These are phyloP conservation scores for Fulmarus glacialis DNA, from an alignment of 2,113 vertebrate genomes.

Conservation along the genomic window DNA sequence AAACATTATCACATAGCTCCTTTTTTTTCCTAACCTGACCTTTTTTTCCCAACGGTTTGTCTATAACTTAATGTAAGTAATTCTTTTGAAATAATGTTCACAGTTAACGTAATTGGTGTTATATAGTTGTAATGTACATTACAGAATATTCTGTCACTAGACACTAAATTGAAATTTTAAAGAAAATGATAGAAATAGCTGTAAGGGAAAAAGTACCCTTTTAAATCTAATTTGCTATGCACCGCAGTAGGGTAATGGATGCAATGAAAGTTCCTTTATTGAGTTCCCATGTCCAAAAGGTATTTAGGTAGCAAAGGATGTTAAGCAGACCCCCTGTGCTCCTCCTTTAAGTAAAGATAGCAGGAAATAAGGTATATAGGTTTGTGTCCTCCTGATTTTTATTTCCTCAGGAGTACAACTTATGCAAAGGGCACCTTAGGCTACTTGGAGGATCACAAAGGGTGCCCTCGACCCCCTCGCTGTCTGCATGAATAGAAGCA, in stretches of 20 bases:
- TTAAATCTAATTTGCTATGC: conserved; percentile 99
- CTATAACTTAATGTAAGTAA: conserved; percentile 85
- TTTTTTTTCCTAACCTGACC: conserved; percentile 62
- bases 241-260: conserved; percentile 92
- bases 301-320: conserved; percentile 86
- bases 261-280: conserved; percentile 86
- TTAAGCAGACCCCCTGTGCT: conserved; percentile 80
- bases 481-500: conserved; percentile 75
- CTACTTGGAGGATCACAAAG: conserved; percentile 81
- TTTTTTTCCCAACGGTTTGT: conserved; percentile 77
- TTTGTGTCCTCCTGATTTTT: conserved; percentile 80
- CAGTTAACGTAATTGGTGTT: conserved; percentile 87
- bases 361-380: conserved; percentile 83
- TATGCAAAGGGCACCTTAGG: conserved; percentile 84
- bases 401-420: conserved; percentile 80
- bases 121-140: conserved; percentile 87
- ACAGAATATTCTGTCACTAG: conserved; percentile 87
- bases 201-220: conserved; percentile 88
- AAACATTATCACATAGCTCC: conserved; percentile 49
- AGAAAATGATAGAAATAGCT: conserved; percentile 90
- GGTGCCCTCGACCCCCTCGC: conserved; percentile 66
- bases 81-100: conserved; percentile 90
- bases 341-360: conserved; percentile 80
- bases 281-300: conserved; percentile 91
- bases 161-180: conserved; percentile 96